Percentiles rank a stretch among this genome's conserved stretches.
phyloP scores from a whole-genome alignment of 2,113 vertebrate genomes.

The Osmerus eperlanus region DNA sequence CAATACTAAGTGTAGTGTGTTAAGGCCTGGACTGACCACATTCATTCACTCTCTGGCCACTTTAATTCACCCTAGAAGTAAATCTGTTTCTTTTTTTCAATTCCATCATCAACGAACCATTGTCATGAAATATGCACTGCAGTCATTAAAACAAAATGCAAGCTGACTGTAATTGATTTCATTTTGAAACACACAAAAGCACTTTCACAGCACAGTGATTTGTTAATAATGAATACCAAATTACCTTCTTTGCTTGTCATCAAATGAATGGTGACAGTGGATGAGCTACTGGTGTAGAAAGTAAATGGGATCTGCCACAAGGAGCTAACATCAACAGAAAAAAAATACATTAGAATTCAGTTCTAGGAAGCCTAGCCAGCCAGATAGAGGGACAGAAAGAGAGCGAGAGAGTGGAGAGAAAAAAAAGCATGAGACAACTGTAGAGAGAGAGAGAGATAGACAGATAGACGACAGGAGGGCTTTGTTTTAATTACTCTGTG shows the following conservation, averaged over 20 bases:
- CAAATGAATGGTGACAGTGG: conserved; percentile 46
- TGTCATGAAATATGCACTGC: conserved; percentile 40
- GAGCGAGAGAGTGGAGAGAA: background rate
- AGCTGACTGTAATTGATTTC: conserved; percentile 46
- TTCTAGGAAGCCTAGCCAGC: background rate
- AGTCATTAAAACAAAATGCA: conserved; percentile 36
- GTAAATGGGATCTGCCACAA: conserved; percentile 53
- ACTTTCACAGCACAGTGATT: conserved; percentile 47
- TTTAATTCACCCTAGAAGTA: conserved; percentile 31
- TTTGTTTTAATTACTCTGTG: conserved; percentile 18
- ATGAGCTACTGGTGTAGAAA: conserved; percentile 43
- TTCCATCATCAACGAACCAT: conserved; percentile 34
- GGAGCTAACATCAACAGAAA: conserved; percentile 18
- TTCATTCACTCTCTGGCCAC: too few species aligned
- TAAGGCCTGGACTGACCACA: too few species aligned
- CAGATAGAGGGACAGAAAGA: background rate
- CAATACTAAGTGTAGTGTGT: too few species aligned
- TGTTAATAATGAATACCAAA: conserved; percentile 54
- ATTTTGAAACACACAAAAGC: conserved; percentile 44
- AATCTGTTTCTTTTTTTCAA: conserved; percentile 47
- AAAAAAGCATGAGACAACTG: background rate
- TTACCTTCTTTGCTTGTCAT: conserved; percentile 53
- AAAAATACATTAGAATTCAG: background rate
- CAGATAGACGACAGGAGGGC: background rate
- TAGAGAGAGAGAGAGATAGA: background rate